Conservation (phyloP, 2,797 vertebrate species). For the Cyprinella venusta region DNA sequence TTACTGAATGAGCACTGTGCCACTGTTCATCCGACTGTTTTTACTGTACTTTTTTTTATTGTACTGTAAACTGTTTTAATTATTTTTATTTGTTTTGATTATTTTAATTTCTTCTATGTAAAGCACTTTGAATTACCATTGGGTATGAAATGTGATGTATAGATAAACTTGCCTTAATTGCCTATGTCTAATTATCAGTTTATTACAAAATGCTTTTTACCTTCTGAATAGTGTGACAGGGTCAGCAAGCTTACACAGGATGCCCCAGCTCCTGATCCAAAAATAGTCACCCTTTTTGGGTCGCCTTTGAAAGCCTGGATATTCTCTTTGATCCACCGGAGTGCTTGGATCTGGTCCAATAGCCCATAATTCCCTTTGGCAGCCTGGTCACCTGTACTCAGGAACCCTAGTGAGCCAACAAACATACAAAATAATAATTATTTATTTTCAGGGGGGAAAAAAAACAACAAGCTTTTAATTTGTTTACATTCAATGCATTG, state of each 20-base stretch:
- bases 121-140: too few relatives aligned
- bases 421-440: not conserved
- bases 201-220: conserved; percentile 68
- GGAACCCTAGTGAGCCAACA: conserved; percentile 82
- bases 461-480: not conserved
- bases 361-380: conserved; percentile 97
- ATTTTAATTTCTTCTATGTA: too few relatives aligned
- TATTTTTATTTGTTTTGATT: too few relatives aligned
- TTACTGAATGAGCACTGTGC: too few relatives aligned
- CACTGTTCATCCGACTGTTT: too few relatives aligned
- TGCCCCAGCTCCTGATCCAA: conserved; percentile 94
- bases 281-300: conserved; percentile 94
- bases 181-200: not conserved
- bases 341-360: conserved; percentile 96
- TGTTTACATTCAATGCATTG: not conserved
- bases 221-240: conserved; percentile 98
- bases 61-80: too few relatives aligned
- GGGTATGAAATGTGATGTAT: too few relatives aligned
- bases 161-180: too few relatives aligned
- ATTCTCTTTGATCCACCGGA: conserved; percentile 97
- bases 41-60: too few relatives aligned
- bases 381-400: conserved; percentile 96
- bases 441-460: conserved; percentile 1
- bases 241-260: conserved; percentile 96
- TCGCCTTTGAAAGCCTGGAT: conserved; percentile 95